Base-by-base conservation (phyloP, 2,113 vertebrate species). In the Xenus cinereus region DNA sequence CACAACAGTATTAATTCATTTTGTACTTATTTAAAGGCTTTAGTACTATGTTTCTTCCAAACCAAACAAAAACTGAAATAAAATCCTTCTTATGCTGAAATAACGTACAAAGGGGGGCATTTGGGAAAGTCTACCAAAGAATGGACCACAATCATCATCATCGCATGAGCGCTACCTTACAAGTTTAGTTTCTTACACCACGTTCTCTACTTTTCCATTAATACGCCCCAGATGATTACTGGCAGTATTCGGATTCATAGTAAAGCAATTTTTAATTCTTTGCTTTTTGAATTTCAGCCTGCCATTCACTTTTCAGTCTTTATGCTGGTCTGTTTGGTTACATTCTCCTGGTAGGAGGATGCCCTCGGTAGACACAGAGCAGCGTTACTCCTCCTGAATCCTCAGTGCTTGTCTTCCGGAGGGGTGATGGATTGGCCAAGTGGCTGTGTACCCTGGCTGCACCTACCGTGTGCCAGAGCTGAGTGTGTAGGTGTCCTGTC, bases 1-100 rank as follows among this genome's bases (percentile, higher is more conserved):
- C 37, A 84, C 46, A 93, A 20, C 37, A 48, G 15, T 67, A 91
- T 89, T 94, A 91, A 91, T 95, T 92, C 30, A 67, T 91, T 89
- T 81, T 76, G 43, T 82, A 68, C 87, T 78, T 89, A 72, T 79
- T 96, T 87, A 39, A 91, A 91, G 76, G 60, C 12, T 84, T 94
- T 79, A 89, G 57, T 87, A 39, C 73, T 56, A 13, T 14, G 8
- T 64, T 87, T 71, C 73, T 93, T 96, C 95, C 84, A 96, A 96
- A 78, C 26, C 62, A 96, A 95, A 87, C 46, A 75, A 75, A 89
- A 91, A 45, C 14, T 1, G 6, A 79, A 87, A 76, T 73, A 82
- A 79, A 96, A 95, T 91, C 50, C 45, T 22, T 60, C 62, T 93
- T 87, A 45, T 26, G 23, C 33, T 68, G 86, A 89, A 95, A 87